Evolutionary conservation across 2,113 vertebrate species (phyloP).

Genomic region (Lasiurus borealis): DNA sequence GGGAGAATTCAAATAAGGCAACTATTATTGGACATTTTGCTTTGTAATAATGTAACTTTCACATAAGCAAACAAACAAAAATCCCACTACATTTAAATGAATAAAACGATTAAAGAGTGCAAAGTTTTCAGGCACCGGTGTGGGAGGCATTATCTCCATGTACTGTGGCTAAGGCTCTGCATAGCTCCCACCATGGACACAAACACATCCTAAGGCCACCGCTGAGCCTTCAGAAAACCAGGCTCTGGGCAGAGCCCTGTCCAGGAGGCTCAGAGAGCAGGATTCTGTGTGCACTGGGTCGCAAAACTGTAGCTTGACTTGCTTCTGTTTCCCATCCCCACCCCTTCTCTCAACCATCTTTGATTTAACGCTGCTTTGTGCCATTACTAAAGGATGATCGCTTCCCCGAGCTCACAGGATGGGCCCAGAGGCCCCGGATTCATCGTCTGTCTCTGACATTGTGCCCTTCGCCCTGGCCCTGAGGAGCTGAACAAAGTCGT

Average conservation of each 20-base stretch:
- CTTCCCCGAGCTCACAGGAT: neutral
- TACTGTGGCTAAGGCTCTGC: neutral
- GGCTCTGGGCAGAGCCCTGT: neutral
- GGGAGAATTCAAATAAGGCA: neutral
- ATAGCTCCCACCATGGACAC: accelerated
- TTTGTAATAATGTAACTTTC: neutral
- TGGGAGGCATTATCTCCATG: accelerated
- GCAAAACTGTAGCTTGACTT: accelerated
- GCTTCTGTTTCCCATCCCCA: neutral
- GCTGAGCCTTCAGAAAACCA: accelerated
- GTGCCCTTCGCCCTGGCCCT: slow-evolving; percentile 73
- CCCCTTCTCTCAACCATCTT: neutral
- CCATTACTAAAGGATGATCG: neutral
- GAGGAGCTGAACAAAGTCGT: slow-evolving; percentile 78
- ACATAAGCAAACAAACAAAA: neutral
- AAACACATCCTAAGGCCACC: accelerated
- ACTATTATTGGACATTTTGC: neutral
- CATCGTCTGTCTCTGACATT: slow-evolving; percentile 63
- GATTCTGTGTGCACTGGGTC: too few relatives aligned
- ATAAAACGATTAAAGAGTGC: neutral
- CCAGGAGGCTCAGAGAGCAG: neutral
- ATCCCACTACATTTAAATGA: neutral
- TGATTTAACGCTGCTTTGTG: neutral
- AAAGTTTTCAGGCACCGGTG: too few relatives aligned
- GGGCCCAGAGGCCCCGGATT: neutral